Base-by-base conservation (phyloP, 23 tunicate species). In the Oikopleura albicans region DNA sequence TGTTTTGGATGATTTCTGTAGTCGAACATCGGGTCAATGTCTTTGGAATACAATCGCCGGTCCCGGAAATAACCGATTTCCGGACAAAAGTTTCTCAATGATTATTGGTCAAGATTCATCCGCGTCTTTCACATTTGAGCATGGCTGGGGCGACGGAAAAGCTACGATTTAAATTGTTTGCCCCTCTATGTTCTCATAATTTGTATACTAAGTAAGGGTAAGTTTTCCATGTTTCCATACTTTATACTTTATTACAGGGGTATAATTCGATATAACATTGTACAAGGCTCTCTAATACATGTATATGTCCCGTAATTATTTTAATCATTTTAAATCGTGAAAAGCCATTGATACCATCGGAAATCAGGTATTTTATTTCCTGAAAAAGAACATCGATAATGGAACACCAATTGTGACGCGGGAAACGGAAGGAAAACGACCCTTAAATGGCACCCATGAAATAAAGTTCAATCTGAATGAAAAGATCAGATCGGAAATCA, bases 141-240 rank as follows among this genome's bases (percentile, higher is more conserved):
- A 94, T 86, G 89, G 94, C 40, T 94, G 98, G 98, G 98, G 98
- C 40, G 98, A 94, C 76, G 98, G 91, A 84, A 40, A 84, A 85
- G 40, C 4, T 38, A 27, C 4, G 22, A 27, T 83, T n/a, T n/a
- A n/a, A n/a, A n/a, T n/a, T n/a, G n/a, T n/a, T n/a, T n/a, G n/a
- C n/a, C n/a, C n/a, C n/a, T n/a, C n/a, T n/a, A n/a, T n/a, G n/a
- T n/a, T n/a, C n/a, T n/a, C n/a, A n/a, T n/a, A n/a, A n/a, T n/a
- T n/a, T n/a, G n/a, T n/a, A n/a, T n/a, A n/a, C n/a, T n/a, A n/a
- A n/a, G n/a, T n/a, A n/a, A n/a, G n/a, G n/a, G n/a, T n/a, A n/a
- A n/a, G n/a, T n/a, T n/a, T n/a, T n/a, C n/a, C n/a, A n/a, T n/a
- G n/a, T n/a, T n/a, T n/a, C n/a, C n/a, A n/a, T n/a, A n/a, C n/a